Conservation (phyloP, 2,797 vertebrate genomes). For the Hydrolagus colliei region DNA sequence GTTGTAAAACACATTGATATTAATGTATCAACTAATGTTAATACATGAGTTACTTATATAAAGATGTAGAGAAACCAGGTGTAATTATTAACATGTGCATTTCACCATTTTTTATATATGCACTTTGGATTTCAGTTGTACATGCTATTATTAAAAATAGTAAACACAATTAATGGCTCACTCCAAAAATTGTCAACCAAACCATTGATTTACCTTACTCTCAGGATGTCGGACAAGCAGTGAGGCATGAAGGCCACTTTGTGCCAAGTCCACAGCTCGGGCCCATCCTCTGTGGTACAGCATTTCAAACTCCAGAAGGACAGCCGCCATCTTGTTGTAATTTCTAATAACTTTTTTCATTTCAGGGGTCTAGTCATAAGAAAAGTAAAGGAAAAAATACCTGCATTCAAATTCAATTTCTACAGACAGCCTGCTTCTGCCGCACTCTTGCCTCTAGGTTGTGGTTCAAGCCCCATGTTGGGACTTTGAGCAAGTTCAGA, state of each 20-base stretch:
- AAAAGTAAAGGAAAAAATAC: neutral
- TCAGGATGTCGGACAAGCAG: constrained; percentile 57
- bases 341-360: constrained; percentile 59
- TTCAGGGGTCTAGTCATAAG: constrained; percentile 52
- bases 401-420: neutral
- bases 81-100: too few species aligned
- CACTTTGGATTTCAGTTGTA: too few species aligned
- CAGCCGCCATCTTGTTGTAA: constrained; percentile 65
- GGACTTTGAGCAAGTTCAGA: too few species aligned
- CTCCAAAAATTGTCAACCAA: neutral
- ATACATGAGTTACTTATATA: neutral
- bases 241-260: constrained; percentile 51
- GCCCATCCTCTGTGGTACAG: constrained; percentile 63
- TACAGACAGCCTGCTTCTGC: too few species aligned
- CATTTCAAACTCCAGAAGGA: constrained; percentile 65
- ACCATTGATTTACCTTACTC: constrained; percentile 54
- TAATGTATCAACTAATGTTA: neutral
- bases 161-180: neutral
- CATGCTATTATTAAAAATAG: too few species aligned
- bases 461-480: too few species aligned
- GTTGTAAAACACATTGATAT: neutral
- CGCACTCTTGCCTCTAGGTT: too few species aligned
- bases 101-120: too few species aligned
- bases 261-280: constrained; percentile 50
- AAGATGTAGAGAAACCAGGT: neutral